Percentiles rank a stretch among this genome's conserved stretches.
phyloP scores from a whole-genome alignment of 2,888 invertebrate species.

The Adineta ricciae region DNA sequence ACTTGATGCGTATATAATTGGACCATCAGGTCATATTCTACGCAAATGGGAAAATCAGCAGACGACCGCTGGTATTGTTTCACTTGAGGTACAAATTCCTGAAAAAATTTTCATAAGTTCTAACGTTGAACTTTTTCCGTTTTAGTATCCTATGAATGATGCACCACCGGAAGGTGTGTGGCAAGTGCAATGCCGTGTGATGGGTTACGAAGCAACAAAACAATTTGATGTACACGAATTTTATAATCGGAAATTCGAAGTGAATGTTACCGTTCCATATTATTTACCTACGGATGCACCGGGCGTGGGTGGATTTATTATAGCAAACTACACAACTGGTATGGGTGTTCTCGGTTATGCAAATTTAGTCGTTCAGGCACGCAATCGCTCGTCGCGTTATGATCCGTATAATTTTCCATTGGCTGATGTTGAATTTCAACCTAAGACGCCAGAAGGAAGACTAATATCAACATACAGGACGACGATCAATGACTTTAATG shows the following conservation, averaged over 20 bases:
- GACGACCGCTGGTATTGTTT: conserved; percentile 32
- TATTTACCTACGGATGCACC: conserved; percentile 29
- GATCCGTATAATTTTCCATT: background rate
- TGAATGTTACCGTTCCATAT: conserved; percentile 32
- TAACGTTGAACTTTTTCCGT: no score
- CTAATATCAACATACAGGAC: background rate
- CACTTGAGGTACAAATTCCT: background rate
- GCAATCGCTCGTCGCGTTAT: background rate
- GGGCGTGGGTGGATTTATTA: conserved; percentile 27
- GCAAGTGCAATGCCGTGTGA: conserved; percentile 25
- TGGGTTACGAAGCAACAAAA: conserved; percentile 30
- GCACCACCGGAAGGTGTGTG: conserved; percentile 23
- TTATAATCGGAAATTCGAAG: conserved; percentile 31
- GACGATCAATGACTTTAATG: conserved; percentile 62
- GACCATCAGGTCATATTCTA: conserved; percentile 25
- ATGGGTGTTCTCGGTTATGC: conserved; percentile 13
- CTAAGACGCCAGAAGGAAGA: background rate
- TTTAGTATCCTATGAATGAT: conserved; percentile 28
- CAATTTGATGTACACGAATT: conserved; percentile 30
- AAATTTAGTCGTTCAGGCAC: background rate
- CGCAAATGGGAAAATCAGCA: conserved; percentile 34
- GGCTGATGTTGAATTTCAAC: background rate
- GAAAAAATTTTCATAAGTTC: no score
- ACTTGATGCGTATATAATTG: conserved; percentile 75
- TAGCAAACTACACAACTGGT: conserved; percentile 26